Evolutionary conservation across 1,140 invertebrate genomes (phyloP).

Genomic region (Nautilus pompilius): DNA sequence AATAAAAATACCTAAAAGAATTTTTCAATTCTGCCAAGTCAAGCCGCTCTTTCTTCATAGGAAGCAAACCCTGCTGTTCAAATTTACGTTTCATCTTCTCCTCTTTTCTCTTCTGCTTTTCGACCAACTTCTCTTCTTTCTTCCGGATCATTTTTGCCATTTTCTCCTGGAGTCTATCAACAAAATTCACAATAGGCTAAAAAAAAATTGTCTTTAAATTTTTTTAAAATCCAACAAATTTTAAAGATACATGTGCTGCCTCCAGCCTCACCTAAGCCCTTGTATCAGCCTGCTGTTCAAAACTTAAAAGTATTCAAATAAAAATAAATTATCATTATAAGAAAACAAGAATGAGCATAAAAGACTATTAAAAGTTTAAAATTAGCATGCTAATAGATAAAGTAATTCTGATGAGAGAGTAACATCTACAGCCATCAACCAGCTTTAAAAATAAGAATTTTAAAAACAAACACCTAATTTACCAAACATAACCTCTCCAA

Average conservation of each 20-base stretch:
- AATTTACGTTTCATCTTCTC: slow-evolving; percentile 34
- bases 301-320: background rate
- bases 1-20: too few species aligned
- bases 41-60: slow-evolving; percentile 24
- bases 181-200: background rate
- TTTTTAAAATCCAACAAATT: background rate
- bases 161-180: slow-evolving; percentile 18
- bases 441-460: too few species aligned
- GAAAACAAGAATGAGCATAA: too few species aligned
- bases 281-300: background rate
- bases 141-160: slow-evolving; percentile 26
- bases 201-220: background rate
- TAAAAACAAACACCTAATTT: too few species aligned
- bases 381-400: too few species aligned
- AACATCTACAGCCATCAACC: too few species aligned
- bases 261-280: background rate
- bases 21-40: slow-evolving; percentile 9
- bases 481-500: too few species aligned
- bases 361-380: too few species aligned
- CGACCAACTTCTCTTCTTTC: slow-evolving; percentile 31
- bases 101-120: slow-evolving; percentile 34
- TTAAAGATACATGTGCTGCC: background rate
- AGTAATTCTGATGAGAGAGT: too few species aligned
- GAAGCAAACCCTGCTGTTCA: slow-evolving; percentile 17
- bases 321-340: too few species aligned